Conservation (phyloP, 37 sponge, comb jelly and placozoan genomes). For the Ianthella basta region DNA sequence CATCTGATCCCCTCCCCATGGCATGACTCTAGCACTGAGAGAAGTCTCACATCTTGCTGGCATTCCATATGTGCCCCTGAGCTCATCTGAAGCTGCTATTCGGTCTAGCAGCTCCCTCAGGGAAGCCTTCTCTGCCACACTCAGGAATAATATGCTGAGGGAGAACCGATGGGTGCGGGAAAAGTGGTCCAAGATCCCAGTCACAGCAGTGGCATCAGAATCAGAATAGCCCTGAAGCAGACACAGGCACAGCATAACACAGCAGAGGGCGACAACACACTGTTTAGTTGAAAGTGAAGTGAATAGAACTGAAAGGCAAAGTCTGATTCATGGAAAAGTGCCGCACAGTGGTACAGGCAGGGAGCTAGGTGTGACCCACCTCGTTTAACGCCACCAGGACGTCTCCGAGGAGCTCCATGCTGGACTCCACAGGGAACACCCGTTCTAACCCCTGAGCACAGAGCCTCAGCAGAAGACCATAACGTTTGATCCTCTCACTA, state of each 20-base stretch:
- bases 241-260: neutral
- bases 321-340: no score
- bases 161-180: conserved; percentile 43
- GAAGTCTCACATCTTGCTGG: no score
- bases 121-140: neutral
- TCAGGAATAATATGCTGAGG: conserved; percentile 58
- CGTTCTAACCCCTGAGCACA: neutral
- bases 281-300: no score
- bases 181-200: conserved; percentile 32
- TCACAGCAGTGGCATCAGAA: conserved; percentile 32
- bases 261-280: no score
- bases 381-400: neutral
- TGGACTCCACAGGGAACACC: conserved; percentile 9
- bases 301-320: no score
- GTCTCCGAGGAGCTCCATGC: conserved; percentile 12
- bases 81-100: no score
- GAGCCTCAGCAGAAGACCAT: conserved; percentile 15
- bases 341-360: no score
- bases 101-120: neutral
- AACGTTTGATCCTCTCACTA: conserved; percentile 21
- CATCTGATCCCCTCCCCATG: neutral
- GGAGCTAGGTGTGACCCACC: neutral
- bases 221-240: neutral
- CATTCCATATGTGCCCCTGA: no score
- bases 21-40: no score